Percentiles rank a stretch among this genome's conserved stretches.
Conservation (phyloP, 2,797 vertebrate species). For the Hemitrygon akajei region DNA sequence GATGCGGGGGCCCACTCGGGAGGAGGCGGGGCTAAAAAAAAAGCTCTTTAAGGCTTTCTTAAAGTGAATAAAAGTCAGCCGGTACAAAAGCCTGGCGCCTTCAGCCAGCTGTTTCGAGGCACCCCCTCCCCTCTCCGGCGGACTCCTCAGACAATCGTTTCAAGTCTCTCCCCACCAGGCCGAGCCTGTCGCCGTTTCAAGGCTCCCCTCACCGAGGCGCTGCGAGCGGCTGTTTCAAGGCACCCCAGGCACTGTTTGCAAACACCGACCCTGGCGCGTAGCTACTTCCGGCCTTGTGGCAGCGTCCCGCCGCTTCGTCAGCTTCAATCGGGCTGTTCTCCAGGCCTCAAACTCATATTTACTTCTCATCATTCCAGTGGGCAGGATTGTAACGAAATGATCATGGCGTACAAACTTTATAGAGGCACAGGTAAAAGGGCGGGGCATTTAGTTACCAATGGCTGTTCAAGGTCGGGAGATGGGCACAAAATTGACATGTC, state of each 20-base stretch:
- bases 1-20: conserved; percentile 45
- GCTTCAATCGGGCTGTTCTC: not conserved
- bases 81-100: not conserved
- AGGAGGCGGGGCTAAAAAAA: not conserved
- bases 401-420: not conserved
- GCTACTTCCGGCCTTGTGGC: not conserved
- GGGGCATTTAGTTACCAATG: not conserved
- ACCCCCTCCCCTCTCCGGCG: too few relatives aligned
- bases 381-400: not conserved
- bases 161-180: not conserved
- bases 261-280: not conserved
- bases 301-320: not conserved
- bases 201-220: conserved; percentile 20
- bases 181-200: not conserved
- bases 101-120: too few relatives aligned
- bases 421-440: not conserved
- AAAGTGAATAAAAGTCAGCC: conserved; percentile 34
- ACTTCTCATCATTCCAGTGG: not conserved
- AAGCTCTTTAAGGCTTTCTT: not conserved
- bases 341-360: not conserved
- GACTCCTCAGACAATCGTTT: not conserved
- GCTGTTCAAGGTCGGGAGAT: fast-evolving
- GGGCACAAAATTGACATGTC: not conserved
- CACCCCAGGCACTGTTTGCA: not conserved
- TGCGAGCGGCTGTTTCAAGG: not conserved